These are phyloP conservation scores for Tubulanus polymorphus DNA, from an alignment of 2,888 invertebrate species.

Conservation along the genomic window DNA sequence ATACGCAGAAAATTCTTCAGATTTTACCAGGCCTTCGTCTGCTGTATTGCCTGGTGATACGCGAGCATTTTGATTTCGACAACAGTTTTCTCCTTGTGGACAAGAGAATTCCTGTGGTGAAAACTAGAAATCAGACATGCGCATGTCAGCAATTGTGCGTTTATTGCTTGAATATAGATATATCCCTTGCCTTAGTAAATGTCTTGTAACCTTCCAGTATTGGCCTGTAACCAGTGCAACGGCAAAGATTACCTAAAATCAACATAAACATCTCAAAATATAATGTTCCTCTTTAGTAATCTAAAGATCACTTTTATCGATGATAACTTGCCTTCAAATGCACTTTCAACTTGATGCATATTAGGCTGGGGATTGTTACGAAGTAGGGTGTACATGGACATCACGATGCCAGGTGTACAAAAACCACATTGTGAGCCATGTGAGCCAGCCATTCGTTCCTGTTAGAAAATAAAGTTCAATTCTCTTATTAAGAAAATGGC, in stretches of 20 bases:
- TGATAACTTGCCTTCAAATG: slow-evolving; percentile 29
- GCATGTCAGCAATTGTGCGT: not conserved
- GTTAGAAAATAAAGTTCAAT: slow-evolving; percentile 7
- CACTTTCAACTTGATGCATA: slow-evolving; percentile 68
- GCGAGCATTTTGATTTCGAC: not conserved
- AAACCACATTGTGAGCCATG: slow-evolving; percentile 96
- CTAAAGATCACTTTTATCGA: too few species aligned
- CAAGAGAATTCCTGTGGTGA: not conserved
- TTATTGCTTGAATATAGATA: not conserved
- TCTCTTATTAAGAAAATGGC: too few species aligned
- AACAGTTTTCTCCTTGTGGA: slow-evolving; percentile 9
- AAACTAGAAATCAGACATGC: too few species aligned
- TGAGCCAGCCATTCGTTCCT: slow-evolving; percentile 70
- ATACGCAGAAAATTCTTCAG: slow-evolving; percentile 66
- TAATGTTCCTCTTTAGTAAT: too few species aligned
- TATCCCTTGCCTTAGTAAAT: slow-evolving; percentile 26
- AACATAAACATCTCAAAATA: too few species aligned
- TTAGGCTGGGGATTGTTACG: slow-evolving; percentile 69
- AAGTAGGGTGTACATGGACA: slow-evolving; percentile 91
- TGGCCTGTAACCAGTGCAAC: slow-evolving; percentile 92
- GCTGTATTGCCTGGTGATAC: too few species aligned
- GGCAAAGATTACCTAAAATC: slow-evolving; percentile 67
- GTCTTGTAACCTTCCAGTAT: slow-evolving; percentile 87
- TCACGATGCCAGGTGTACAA: slow-evolving; percentile 93
- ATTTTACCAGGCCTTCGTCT: slow-evolving; percentile 61